Evolutionary conservation across 2,888 invertebrate genomes (phyloP).

Genomic region (Drosophila nr. perissopoda): DNA sequence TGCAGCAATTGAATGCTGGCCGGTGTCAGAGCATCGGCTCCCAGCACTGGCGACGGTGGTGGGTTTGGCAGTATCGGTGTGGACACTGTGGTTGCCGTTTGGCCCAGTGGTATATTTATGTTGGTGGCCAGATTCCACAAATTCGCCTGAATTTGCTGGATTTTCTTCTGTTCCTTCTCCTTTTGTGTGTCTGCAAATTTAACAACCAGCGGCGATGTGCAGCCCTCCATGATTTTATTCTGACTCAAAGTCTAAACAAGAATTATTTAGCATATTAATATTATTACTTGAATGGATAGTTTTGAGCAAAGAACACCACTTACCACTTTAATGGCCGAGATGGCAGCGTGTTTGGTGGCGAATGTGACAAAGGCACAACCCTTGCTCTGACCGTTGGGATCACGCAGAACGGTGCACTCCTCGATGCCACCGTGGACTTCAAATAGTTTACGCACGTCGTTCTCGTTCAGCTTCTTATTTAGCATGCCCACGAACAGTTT

Average conservation of each 20-base stretch:
- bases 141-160: slow-evolving; percentile 97
- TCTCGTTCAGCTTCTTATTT: slow-evolving; percentile 97
- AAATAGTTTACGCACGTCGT: slow-evolving; percentile 97
- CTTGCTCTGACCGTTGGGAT: slow-evolving; percentile 97
- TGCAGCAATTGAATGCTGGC: slow-evolving; percentile 88
- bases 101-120: slow-evolving; percentile 85
- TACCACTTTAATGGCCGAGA: slow-evolving; percentile 96
- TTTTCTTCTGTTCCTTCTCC: slow-evolving; percentile 98
- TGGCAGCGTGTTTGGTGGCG: slow-evolving; percentile 98
- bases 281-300: background rate
- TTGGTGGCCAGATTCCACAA: slow-evolving; percentile 93
- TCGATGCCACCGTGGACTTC: slow-evolving; percentile 97
- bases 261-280: background rate
- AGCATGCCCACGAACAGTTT: slow-evolving; percentile 99
- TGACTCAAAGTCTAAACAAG: slow-evolving; percentile 92
- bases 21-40: slow-evolving; percentile 86
- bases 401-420: slow-evolving; percentile 98
- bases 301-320: slow-evolving; percentile 15
- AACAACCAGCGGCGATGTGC: slow-evolving; percentile 98
- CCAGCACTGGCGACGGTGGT: slow-evolving; percentile 84
- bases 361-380: slow-evolving; percentile 99
- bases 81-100: slow-evolving; percentile 86
- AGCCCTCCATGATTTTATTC: slow-evolving; percentile 99
- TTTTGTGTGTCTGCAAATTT: slow-evolving; percentile 99
- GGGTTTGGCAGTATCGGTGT: slow-evolving; percentile 85